phyloP scores from a whole-genome alignment of 1,140 invertebrate genomes.

The Elymnias hypermnestra region DNA sequence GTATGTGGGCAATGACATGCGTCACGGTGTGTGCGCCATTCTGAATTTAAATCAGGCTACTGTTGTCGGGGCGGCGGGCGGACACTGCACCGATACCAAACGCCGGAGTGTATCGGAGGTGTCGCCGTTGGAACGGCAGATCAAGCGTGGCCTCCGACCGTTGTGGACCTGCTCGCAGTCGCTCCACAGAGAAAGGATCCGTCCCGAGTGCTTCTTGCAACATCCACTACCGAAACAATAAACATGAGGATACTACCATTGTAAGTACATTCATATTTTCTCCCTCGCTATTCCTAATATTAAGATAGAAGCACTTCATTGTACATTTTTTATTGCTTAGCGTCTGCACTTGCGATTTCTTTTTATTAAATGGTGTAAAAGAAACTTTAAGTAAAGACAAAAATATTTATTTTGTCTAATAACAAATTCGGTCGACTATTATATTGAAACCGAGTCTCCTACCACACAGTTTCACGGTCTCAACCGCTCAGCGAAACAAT shows the following conservation, averaged over 20 bases:
- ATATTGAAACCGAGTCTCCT: no score
- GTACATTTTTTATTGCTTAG: conserved; percentile 27
- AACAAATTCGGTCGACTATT: neutral
- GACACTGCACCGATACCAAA: conserved; percentile 30
- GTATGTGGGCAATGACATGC: conserved; percentile 46
- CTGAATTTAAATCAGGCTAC: conserved; percentile 50
- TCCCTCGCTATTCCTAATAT: no score
- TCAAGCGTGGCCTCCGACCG: conserved; percentile 58
- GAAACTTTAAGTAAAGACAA: no score
- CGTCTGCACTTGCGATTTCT: conserved; percentile 52
- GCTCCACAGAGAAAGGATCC: conserved; percentile 50
- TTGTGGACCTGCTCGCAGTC: conserved; percentile 51
- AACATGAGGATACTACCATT: conserved; percentile 60
- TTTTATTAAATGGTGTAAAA: conserved; percentile 18
- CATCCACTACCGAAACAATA: conserved; percentile 29
- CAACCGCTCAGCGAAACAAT: conserved; percentile 23
- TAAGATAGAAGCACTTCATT: no score
- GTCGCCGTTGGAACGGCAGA: conserved; percentile 45
- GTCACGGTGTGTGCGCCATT: conserved; percentile 30
- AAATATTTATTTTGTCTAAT: neutral
- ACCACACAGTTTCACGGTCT: conserved; percentile 3
- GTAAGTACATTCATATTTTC: conserved; percentile 41
- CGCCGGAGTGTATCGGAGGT: conserved; percentile 44
- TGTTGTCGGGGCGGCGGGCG: conserved; percentile 34
- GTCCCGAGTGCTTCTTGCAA: conserved; percentile 37